Evolutionary conservation across 2,888 invertebrate species (phyloP), one percentile per base, ranked within the genome.

Genomic region (Agonopterix alstromeriana): DNA sequence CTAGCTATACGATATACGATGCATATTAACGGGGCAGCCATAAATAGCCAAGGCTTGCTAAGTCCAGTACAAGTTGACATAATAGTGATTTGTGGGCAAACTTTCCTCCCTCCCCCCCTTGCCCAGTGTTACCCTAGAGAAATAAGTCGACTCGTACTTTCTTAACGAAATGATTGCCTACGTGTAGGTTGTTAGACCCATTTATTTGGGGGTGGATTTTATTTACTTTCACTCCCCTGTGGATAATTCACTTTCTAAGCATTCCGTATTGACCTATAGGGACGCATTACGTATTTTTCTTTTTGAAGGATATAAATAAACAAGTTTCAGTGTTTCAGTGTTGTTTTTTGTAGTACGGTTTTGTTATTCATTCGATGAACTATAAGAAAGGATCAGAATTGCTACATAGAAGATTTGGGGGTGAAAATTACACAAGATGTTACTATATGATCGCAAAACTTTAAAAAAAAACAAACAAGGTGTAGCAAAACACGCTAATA

Each of bases 161-260:
- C 82, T 83, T 86, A 85, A 83, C 83, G 82, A 83, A 86, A 87
- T 85, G 84, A 87, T 86, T 85, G 84, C 82, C 80, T 83, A 84
- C 84, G 82, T 87, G 84, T 73, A 77, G 71, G 74, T 83, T 82
- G 82, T 85, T 83, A 83, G 82, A 68, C 69, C 77, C 81, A 81
- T 85, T 84, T 86, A 83, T 84, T 82, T 80, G 74, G 77, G 73
- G 77, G 70, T 68, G 74, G 76, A 76, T 77, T 84, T 82, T 86
- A 83, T 86, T 86, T 83, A 78, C 82, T 74, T 76, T 70, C 70
- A 63, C 67, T 81, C 82, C 81, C 83, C 56, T 53, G 77, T 70
- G 82, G 82, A 82, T 86, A 85, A 86, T 86, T 84, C 80, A 82
- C 76, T 84, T 84, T 83, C 80, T 83, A 79, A 83, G 79, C 79